These are phyloP conservation scores for Sebastes schlegelii DNA, from an alignment of 2,113 vertebrate species.

Conservation along the genomic window DNA sequence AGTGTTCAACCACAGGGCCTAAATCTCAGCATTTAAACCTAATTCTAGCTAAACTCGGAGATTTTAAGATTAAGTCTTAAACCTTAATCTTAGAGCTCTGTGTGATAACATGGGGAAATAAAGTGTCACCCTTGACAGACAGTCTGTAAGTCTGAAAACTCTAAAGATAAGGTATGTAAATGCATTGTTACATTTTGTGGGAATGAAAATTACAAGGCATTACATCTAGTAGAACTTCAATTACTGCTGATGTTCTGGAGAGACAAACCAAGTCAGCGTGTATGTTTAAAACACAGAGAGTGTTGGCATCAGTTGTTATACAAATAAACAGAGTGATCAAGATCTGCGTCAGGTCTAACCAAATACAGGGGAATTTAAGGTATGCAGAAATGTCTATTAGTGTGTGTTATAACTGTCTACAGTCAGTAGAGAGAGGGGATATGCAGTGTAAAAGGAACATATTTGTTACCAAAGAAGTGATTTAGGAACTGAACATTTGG, in stretches of 20 bases:
- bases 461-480: background rate
- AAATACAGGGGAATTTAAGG: background rate
- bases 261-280: background rate
- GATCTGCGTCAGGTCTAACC: background rate
- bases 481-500: background rate
- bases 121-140: background rate
- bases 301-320: background rate
- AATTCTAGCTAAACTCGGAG: conserved; percentile 16
- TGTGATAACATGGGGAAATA: conserved; percentile 12
- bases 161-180: background rate
- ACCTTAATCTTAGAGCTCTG: conserved; percentile 21
- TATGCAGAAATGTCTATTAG: background rate
- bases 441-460: background rate
- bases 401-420: background rate
- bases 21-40: conserved; percentile 35
- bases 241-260: background rate
- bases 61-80: conserved; percentile 26
- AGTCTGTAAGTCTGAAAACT: background rate
- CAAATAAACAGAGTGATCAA: background rate
- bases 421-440: background rate
- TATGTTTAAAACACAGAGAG: background rate
- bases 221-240: background rate
- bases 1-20: background rate
- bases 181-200: background rate
- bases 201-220: background rate